A percentile compares a stretch with the other conserved stretches of the same genome.
phyloP scores from a whole-genome alignment of 30 jellyfish, hydroid and myxozoan genomes.

The Aurelia sp. region DNA sequence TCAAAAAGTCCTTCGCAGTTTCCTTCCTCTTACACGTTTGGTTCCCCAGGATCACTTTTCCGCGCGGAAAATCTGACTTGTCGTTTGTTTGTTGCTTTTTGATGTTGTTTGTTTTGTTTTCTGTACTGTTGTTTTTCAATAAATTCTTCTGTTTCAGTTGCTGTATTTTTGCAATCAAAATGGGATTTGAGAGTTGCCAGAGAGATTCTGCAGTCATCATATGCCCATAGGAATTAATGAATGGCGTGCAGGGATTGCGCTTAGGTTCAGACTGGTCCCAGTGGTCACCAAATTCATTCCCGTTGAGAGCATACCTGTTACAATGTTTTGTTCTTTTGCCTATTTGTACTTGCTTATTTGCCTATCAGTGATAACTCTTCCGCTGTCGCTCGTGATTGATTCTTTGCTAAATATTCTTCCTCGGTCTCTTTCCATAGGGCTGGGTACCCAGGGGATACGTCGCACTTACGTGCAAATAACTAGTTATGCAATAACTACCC shows the following conservation, averaged over 20 bases:
- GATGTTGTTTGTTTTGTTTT: too few relatives aligned
- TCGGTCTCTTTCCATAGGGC: background rate
- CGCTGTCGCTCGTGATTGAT: conserved; percentile 4
- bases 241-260: background rate
- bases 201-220: background rate
- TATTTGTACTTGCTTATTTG: conserved; percentile 17
- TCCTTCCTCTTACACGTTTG: too few relatives aligned
- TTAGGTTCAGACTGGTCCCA: background rate
- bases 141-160: too few relatives aligned
- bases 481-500: too few relatives aligned
- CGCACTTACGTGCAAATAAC: too few relatives aligned
- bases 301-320: too few relatives aligned
- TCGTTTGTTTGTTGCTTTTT: too few relatives aligned
- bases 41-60: too few relatives aligned
- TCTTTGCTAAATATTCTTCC: background rate
- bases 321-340: conserved; percentile 5
- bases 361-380: conserved; percentile 1
- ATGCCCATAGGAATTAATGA: conserved; percentile 3
- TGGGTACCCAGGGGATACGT: too few relatives aligned
- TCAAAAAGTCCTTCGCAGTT: too few relatives aligned
- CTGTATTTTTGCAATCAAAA: background rate
- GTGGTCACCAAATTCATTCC: background rate
- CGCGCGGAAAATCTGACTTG: background rate
- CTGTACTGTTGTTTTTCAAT: too few relatives aligned
- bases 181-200: background rate